These are phyloP conservation scores for Trachelipus rathkii DNA, from an alignment of 1,140 invertebrate species.

Conservation along the genomic window DNA sequence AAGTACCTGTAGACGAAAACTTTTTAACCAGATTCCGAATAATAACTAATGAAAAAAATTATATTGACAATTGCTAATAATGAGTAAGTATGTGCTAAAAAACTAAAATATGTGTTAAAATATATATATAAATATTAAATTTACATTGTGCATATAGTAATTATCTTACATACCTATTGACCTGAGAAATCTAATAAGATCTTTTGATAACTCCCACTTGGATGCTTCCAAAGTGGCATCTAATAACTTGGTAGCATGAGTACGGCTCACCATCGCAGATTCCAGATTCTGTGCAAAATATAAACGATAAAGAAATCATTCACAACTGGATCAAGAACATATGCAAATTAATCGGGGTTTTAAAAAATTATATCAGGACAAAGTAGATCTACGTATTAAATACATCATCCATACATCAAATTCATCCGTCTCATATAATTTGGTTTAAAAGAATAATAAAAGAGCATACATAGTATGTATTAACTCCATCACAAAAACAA, in stretches of 20 bases:
- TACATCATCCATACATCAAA: no score
- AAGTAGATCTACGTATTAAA: no score
- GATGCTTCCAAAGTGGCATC: slow-evolving; percentile 86
- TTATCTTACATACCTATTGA: slow-evolving; percentile 67
- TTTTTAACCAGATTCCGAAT: no score
- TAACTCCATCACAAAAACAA: not conserved
- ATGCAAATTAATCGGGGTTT: no score
- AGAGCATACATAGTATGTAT: slow-evolving; percentile 11
- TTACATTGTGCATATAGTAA: not conserved
- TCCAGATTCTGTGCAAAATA: slow-evolving; percentile 67
- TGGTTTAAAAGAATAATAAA: slow-evolving; percentile 34
- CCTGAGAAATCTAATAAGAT: slow-evolving; percentile 86
- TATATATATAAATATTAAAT: not conserved
- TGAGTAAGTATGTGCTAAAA: not conserved
- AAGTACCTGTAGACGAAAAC: no score
- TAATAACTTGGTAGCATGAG: slow-evolving; percentile 89
- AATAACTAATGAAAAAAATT: no score
- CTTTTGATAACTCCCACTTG: slow-evolving; percentile 90
- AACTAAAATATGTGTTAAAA: not conserved
- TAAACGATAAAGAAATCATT: no score
- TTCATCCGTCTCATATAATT: no score
- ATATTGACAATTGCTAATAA: not conserved
- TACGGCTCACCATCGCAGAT: slow-evolving; percentile 76
- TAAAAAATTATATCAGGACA: no score
- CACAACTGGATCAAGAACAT: no score